phyloP scores from a whole-genome alignment of 2,113 vertebrate genomes.

The Petaurus breviceps region DNA sequence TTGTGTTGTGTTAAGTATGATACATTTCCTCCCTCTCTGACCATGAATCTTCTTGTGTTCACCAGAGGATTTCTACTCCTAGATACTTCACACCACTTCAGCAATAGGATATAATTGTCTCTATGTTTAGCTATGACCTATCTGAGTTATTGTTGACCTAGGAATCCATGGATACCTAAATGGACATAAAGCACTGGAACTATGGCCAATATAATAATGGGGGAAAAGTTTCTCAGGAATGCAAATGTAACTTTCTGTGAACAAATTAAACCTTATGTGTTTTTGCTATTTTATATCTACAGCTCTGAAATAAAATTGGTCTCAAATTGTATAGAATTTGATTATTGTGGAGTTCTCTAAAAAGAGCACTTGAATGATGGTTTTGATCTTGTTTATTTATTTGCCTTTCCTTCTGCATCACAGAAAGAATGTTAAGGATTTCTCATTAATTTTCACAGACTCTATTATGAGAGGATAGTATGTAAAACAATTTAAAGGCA shows the following conservation, averaged over 20 bases:
- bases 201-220: not conserved
- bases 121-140: not conserved
- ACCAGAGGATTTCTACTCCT: not conserved
- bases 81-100: not conserved
- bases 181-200: not conserved
- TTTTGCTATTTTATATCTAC: not conserved
- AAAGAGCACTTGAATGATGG: no score
- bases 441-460: no score
- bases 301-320: not conserved
- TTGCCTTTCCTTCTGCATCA: no score
- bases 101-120: not conserved
- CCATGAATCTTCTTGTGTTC: not conserved
- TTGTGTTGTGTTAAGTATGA: not conserved
- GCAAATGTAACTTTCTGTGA: not conserved
- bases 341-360: no score
- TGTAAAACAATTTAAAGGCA: no score
- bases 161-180: not conserved
- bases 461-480: no score
- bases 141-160: not conserved
- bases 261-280: not conserved
- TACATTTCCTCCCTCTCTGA: no score
- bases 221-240: not conserved
- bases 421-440: no score
- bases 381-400: no score
- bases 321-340: no score